Conservation (phyloP, 2,113 vertebrate species). For the Aspidoscelis tigris region DNA sequence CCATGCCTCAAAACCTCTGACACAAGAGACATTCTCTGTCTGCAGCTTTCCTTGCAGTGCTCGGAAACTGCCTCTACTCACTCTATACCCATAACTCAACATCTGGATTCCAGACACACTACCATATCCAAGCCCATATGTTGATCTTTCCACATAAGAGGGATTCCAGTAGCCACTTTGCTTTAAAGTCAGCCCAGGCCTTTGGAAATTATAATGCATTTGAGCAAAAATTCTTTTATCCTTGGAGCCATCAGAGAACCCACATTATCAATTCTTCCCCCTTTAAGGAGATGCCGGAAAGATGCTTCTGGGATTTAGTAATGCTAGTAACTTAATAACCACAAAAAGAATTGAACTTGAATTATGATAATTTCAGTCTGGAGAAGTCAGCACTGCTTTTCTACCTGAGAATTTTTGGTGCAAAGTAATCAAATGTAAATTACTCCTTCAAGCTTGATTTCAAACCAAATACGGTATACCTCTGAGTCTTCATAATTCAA, state of each 20-base stretch:
- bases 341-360: neutral
- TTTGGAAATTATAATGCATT: slow-evolving; percentile 11
- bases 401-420: neutral
- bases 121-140: neutral
- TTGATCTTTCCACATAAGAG: slow-evolving; percentile 31
- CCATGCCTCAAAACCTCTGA: neutral
- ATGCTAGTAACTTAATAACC: neutral
- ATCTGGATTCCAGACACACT: slow-evolving; percentile 27
- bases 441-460: neutral
- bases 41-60: neutral
- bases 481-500: neutral
- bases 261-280: neutral
- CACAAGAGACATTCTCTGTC: neutral
- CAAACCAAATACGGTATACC: neutral
- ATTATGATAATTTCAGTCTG: neutral
- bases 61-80: neutral
- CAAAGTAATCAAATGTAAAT: neutral
- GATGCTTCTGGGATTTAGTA: neutral
- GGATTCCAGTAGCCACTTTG: slow-evolving; percentile 32
- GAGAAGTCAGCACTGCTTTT: neutral
- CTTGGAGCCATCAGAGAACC: neutral
- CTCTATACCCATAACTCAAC: neutral
- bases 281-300: slow-evolving; percentile 4
- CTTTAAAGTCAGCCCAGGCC: neutral
- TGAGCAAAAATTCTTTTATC: neutral